Conservation (phyloP, 2,113 vertebrate genomes). For the Hemiscyllium ocellatum region DNA sequence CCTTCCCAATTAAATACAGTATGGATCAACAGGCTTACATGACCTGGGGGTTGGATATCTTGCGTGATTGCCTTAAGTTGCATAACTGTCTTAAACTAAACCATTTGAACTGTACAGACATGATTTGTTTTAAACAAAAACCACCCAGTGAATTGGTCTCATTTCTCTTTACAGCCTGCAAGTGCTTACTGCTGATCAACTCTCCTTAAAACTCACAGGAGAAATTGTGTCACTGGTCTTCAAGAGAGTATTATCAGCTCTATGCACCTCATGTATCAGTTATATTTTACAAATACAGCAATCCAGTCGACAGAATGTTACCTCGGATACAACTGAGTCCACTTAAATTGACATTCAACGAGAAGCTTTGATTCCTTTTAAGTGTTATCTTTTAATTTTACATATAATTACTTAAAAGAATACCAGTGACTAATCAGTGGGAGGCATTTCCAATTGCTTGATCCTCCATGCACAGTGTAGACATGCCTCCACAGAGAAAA, state of each 20-base stretch:
- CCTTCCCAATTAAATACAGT: too few species aligned
- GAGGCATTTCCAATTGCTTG: too few species aligned
- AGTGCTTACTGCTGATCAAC: background rate
- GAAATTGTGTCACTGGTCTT: background rate
- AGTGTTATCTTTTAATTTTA: too few species aligned
- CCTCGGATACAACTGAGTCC: background rate
- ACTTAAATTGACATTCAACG: background rate
- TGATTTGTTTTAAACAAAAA: background rate
- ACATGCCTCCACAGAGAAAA: too few species aligned
- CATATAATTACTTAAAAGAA: too few species aligned
- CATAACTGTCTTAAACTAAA: background rate
- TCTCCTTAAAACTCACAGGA: background rate
- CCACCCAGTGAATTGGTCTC: background rate
- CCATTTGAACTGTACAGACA: background rate
- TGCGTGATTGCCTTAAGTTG: background rate
- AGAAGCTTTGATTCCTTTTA: background rate
- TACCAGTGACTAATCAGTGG: too few species aligned
- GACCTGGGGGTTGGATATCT: background rate
- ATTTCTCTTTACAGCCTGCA: background rate
- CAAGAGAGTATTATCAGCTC: background rate
- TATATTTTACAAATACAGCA: background rate
- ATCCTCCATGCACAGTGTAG: too few species aligned
- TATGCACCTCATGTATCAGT: background rate
- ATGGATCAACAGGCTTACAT: background rate
- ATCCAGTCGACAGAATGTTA: background rate